Conservation (phyloP, 2,113 vertebrate genomes). For the Platysternon megacephalum region DNA sequence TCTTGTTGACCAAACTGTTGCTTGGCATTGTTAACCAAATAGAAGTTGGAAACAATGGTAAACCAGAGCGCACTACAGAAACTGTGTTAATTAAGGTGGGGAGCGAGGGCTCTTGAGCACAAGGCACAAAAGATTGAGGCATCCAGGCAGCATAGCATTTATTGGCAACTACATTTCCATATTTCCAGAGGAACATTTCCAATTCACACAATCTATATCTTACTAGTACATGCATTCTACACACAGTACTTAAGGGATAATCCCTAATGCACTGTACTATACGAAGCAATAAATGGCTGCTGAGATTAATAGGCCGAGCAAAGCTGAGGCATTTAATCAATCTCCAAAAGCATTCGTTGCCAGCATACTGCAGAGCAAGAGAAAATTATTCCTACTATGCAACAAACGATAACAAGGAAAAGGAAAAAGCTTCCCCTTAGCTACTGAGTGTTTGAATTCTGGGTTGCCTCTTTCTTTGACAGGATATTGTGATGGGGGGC, state of each 20-base stretch:
- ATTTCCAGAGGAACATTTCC: slow-evolving; percentile 51
- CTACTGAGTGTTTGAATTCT: neutral
- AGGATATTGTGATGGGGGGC: neutral
- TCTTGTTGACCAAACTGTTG: neutral
- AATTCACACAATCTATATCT: slow-evolving; percentile 60
- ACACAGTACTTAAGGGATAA: slow-evolving; percentile 71
- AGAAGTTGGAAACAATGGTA: neutral
- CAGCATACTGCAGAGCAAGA: slow-evolving; percentile 51
- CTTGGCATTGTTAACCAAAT: neutral
- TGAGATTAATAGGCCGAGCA: slow-evolving; percentile 71
- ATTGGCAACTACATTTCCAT: slow-evolving; percentile 46
- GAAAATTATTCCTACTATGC: slow-evolving; percentile 26
- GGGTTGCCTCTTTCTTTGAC: neutral
- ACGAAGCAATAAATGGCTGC: slow-evolving; percentile 67
- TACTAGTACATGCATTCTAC: slow-evolving; percentile 60
- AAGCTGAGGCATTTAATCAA: slow-evolving; percentile 69
- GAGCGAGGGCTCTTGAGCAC: neutral
- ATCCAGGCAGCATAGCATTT: neutral
- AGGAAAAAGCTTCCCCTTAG: neutral
- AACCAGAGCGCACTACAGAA: neutral
- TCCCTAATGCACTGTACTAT: slow-evolving; percentile 59
- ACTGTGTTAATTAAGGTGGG: neutral
- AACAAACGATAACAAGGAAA: slow-evolving; percentile 2
- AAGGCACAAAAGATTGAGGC: slow-evolving; percentile 11
- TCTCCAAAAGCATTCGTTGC: slow-evolving; percentile 46